phyloP scores from a whole-genome alignment of 2,113 vertebrate species.

The Actenoides lindsayi region DNA sequence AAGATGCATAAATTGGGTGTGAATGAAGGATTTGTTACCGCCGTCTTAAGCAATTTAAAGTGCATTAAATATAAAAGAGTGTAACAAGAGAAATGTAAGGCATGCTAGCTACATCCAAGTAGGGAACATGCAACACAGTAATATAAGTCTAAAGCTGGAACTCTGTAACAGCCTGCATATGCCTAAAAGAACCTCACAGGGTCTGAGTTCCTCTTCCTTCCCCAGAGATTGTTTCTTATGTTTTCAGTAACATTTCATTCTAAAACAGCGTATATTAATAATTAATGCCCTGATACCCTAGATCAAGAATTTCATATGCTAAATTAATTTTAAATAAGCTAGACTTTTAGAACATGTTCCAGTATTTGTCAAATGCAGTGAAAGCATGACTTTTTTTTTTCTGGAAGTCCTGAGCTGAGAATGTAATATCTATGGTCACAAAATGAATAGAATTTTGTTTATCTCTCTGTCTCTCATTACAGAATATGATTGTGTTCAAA shows the following conservation, averaged over 20 bases:
- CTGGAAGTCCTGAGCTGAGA: background rate
- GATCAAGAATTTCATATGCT: background rate
- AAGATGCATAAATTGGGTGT: background rate
- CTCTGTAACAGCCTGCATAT: background rate
- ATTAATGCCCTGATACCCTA: background rate
- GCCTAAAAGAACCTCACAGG: background rate
- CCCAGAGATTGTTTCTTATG: background rate
- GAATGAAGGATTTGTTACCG: background rate
- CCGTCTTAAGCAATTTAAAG: background rate
- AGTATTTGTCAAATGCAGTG: background rate
- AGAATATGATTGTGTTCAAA: background rate
- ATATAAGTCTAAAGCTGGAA: background rate
- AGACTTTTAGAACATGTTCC: background rate
- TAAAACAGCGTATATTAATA: background rate
- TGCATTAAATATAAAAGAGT: background rate
- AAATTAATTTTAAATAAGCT: background rate
- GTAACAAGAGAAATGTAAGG: background rate
- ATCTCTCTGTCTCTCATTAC: background rate
- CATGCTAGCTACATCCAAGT: rapidly evolving
- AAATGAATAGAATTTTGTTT: background rate
- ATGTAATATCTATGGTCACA: background rate
- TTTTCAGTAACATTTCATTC: background rate
- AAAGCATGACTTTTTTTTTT: background rate
- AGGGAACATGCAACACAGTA: background rate
- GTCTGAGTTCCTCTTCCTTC: background rate